Evolutionary conservation across 2,888 invertebrate genomes (phyloP).

Genomic region (Calliphora vomitoria): DNA sequence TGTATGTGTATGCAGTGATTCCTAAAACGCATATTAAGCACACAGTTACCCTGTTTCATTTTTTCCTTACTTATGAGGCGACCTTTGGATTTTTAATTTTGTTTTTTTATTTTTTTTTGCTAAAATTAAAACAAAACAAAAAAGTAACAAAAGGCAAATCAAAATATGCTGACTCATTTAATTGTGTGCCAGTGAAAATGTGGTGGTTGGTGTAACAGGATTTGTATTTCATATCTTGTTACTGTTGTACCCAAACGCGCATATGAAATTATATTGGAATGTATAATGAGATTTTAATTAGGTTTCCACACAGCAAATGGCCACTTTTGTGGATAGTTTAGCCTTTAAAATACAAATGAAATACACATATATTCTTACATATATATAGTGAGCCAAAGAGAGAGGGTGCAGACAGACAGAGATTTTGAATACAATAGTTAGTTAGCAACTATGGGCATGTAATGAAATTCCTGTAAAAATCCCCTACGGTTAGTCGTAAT

Average conservation of each 20-base stretch:
- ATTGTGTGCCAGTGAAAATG: slow-evolving; percentile 45
- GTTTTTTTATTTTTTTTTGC: not conserved
- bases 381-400: not conserved
- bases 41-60: not conserved
- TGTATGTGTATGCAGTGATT: not conserved
- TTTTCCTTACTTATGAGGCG: not conserved
- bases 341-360: slow-evolving; percentile 27
- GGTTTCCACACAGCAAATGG: slow-evolving; percentile 63
- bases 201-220: slow-evolving; percentile 44
- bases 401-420: not conserved
- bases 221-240: slow-evolving; percentile 51
- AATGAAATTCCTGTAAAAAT: slow-evolving; percentile 34
- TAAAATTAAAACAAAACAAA: slow-evolving; percentile 32
- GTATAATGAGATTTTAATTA: slow-evolving; percentile 74
- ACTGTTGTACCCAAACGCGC: slow-evolving; percentile 51
- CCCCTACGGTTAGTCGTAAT: slow-evolving; percentile 21
- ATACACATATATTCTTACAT: not conserved
- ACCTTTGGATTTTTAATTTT: slow-evolving; percentile 8
- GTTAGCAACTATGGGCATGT: not conserved
- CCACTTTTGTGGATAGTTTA: slow-evolving; percentile 62
- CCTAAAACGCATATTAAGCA: not conserved
- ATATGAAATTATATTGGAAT: slow-evolving; percentile 68
- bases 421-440: slow-evolving; percentile 4
- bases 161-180: slow-evolving; percentile 55
- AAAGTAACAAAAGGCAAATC: not conserved